Conservation (phyloP, 2,888 invertebrate genomes). For the Melanotus villosus region DNA sequence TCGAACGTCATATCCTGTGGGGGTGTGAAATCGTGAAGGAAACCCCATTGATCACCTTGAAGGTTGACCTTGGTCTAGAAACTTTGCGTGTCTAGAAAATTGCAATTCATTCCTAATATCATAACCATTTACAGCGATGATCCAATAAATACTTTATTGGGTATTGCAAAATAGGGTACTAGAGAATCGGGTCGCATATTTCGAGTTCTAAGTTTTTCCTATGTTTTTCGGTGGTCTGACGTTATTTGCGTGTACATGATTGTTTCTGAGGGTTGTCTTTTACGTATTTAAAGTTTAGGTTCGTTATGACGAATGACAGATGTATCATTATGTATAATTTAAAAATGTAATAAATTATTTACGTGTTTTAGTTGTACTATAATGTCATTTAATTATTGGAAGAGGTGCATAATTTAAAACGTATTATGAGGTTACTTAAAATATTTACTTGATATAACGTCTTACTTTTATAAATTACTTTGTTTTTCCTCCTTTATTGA, state of each 20-base stretch:
- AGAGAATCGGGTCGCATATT: not conserved
- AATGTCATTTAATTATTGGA: too few species aligned
- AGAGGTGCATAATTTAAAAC: too few species aligned
- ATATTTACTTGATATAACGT: too few species aligned
- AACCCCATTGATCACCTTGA: constrained; percentile 38
- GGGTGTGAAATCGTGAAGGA: constrained; percentile 40
- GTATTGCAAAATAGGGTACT: not conserved
- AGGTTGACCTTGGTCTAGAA: constrained; percentile 36
- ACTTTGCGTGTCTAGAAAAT: constrained; percentile 37
- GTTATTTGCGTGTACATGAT: not conserved
- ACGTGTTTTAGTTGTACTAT: too few species aligned
- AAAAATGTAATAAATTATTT: too few species aligned
- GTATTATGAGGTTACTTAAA: too few species aligned
- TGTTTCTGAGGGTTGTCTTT: not conserved
- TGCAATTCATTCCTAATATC: constrained; percentile 33
- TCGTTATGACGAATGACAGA: not conserved
- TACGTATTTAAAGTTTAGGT: not conserved
- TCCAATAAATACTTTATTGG: constrained; percentile 10
- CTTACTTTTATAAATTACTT: too few species aligned
- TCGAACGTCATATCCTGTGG: constrained; percentile 41
- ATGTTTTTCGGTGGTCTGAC: too few species aligned
- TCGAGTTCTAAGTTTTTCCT: too few species aligned
- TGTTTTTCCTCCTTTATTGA: too few species aligned
- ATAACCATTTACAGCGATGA: constrained; percentile 17
- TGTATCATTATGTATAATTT: not conserved